Percentiles rank a stretch among this genome's conserved stretches.
phyloP scores from a whole-genome alignment of 2,888 invertebrate species.

The Lordiphosa andalusiaca region DNA sequence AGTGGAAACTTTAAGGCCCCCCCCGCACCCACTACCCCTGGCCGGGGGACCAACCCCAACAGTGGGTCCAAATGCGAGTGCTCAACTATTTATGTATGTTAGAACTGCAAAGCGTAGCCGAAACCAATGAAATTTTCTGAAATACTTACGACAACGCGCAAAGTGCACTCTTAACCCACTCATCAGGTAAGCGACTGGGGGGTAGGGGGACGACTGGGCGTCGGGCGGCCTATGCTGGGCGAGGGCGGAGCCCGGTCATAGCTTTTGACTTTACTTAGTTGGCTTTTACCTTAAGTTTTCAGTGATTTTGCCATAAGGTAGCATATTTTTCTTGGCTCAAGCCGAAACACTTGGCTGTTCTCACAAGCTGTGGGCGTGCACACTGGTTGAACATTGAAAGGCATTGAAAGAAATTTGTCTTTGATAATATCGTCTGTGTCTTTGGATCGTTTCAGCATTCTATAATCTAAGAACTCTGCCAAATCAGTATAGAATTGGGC shows the following conservation, averaged over 20 bases:
- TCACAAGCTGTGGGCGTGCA: conserved; percentile 26
- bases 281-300: conserved; percentile 61
- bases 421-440: too few species aligned
- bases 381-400: not conserved
- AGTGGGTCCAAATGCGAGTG: conserved; percentile 34
- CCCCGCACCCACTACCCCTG: too few species aligned
- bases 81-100: conserved; percentile 63
- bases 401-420: too few species aligned
- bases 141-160: conserved; percentile 68
- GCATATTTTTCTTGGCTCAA: conserved; percentile 54
- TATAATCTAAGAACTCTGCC: too few species aligned
- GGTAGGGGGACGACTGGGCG: not conserved
- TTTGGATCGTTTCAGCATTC: too few species aligned
- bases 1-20: conserved; percentile 42
- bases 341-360: conserved; percentile 42
- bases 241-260: conserved; percentile 38
- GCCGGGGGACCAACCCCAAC: conserved; percentile 24
- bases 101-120: conserved; percentile 61
- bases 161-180: conserved; percentile 63
- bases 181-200: conserved; percentile 28
- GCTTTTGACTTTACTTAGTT: conserved; percentile 60
- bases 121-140: conserved; percentile 69
- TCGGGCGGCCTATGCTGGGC: conserved; percentile 28
- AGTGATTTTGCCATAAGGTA: conserved; percentile 48
- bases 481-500: too few species aligned